Conservation (phyloP, 92 coral and sea anemone species). For the Phenganax marumi region DNA sequence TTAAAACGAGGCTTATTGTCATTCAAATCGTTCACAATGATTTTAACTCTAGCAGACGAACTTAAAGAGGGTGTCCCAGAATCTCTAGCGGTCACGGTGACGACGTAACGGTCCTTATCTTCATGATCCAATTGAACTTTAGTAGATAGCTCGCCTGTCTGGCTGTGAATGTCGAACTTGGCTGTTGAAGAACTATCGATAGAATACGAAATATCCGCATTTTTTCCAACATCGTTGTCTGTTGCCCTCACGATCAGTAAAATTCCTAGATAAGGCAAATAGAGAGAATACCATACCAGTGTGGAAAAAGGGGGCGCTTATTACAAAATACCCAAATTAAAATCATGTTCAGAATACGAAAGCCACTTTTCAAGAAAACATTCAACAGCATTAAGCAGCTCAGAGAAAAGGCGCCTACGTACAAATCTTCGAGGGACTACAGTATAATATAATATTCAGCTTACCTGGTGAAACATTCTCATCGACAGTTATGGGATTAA, state of each 20-base stretch:
- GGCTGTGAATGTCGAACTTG: constrained; percentile 65
- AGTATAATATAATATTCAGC: neutral
- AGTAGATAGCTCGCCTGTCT: constrained; percentile 67
- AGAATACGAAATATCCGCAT: constrained; percentile 67
- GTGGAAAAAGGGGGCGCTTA: too few relatives aligned
- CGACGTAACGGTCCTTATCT: constrained; percentile 52
- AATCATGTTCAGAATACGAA: too few relatives aligned
- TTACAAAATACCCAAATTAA: too few relatives aligned
- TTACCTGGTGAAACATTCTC: constrained; percentile 65
- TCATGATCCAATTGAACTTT: constrained; percentile 69
- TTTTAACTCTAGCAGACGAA: constrained; percentile 59
- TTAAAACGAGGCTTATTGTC: constrained; percentile 80
- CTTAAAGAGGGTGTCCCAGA: constrained; percentile 85
- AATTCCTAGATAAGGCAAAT: constrained; percentile 52
- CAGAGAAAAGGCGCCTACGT: too few relatives aligned
- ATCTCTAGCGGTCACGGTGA: constrained; percentile 78
- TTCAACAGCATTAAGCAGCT: too few relatives aligned
- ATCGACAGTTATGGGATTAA: constrained; percentile 45
- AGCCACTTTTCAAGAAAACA: too few relatives aligned
- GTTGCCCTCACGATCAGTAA: constrained; percentile 69
- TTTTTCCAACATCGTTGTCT: constrained; percentile 74
- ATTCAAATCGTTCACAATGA: constrained; percentile 75
- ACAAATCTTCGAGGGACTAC: neutral
- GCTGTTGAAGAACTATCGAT: constrained; percentile 62
- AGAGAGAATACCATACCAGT: too few relatives aligned